Conservation (phyloP, 2,888 invertebrate genomes). For the Agrypnus murinus region DNA sequence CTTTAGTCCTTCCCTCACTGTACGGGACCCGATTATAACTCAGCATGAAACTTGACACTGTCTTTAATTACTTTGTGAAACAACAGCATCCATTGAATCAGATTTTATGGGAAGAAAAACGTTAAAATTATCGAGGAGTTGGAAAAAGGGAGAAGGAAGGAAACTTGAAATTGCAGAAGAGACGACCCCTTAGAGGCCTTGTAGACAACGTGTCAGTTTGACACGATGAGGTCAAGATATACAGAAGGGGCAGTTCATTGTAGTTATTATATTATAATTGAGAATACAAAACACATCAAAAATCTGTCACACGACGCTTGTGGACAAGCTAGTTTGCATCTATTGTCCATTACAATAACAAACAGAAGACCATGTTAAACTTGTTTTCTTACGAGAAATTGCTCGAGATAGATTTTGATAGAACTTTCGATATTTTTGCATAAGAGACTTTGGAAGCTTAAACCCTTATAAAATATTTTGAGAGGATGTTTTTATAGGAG, state of each 20-base stretch:
- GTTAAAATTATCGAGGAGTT: too few species aligned
- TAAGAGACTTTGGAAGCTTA: conserved; percentile 2
- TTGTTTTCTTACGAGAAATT: conserved; percentile 29
- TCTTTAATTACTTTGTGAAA: conserved; percentile 51
- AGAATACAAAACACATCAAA: conserved; percentile 67
- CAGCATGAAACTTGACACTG: conserved; percentile 48
- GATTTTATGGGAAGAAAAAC: too few species aligned
- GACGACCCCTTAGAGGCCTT: neutral
- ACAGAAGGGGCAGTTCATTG: conserved; percentile 64
- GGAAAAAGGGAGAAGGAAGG: neutral
- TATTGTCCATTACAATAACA: conserved; percentile 47
- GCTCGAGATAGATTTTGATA: neutral
- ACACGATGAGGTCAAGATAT: conserved; percentile 58
- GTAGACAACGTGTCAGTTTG: conserved; percentile 30
- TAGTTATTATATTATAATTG: conserved; percentile 66
- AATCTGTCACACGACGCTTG: conserved; percentile 63
- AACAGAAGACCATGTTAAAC: conserved; percentile 45
- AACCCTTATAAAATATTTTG: conserved; percentile 15
- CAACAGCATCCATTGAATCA: conserved; percentile 4
- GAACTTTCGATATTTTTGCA: neutral
- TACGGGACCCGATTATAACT: conserved; percentile 42
- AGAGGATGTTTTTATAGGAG: conserved; percentile 45
- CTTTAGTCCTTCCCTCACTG: conserved; percentile 48
- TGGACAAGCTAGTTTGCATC: conserved; percentile 60
- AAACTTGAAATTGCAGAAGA: conserved; percentile 31